phyloP scores from a whole-genome alignment of 2,797 vertebrate genomes.

The Tarsius wallacei region DNA sequence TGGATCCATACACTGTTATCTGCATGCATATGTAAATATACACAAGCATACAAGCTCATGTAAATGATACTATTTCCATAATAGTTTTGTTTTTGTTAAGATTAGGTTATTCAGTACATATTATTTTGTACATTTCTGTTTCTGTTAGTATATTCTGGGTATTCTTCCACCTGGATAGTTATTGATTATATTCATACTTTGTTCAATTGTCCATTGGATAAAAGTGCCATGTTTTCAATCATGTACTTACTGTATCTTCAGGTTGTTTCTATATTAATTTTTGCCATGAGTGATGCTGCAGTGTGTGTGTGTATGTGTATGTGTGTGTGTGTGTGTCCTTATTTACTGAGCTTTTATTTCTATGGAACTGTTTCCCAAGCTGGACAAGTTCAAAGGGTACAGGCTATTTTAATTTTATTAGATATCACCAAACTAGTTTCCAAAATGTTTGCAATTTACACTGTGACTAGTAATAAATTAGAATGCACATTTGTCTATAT shows the following conservation, averaged over 20 bases:
- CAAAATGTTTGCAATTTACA: neutral
- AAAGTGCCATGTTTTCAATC: neutral
- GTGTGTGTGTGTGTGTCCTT: neutral
- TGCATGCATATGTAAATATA: neutral
- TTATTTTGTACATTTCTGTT: neutral
- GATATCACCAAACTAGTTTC: neutral
- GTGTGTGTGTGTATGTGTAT: neutral
- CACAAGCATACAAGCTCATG: neutral
- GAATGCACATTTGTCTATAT: neutral
- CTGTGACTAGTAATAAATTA: conserved; percentile 13
- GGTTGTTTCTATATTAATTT: neutral
- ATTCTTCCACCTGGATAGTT: neutral
- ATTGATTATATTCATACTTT: neutral
- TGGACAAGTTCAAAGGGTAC: neutral
- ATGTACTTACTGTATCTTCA: neutral
- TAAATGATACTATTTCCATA: neutral
- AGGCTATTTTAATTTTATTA: conserved; percentile 38
- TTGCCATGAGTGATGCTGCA: neutral
- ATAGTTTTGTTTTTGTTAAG: conserved; percentile 37
- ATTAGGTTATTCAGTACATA: neutral
- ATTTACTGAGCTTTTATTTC: neutral
- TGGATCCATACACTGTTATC: neutral
- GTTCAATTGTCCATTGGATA: neutral
- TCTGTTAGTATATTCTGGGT: neutral
- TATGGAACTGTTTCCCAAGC: neutral